Evolutionary conservation across 2,888 invertebrate genomes (phyloP).

Genomic region (Limenitis camilla): DNA sequence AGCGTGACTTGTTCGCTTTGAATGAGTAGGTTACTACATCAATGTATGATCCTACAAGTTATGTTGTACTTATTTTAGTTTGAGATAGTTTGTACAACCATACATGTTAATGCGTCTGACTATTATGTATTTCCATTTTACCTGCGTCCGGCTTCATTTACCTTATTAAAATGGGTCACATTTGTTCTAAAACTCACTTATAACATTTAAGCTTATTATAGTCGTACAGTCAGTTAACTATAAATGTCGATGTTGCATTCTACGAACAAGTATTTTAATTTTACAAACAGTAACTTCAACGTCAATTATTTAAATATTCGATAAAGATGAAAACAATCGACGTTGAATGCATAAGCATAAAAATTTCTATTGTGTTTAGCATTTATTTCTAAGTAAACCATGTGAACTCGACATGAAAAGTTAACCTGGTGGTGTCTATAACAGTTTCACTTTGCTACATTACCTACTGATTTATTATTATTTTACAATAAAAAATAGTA

Average conservation of each 20-base stretch:
- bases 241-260: no score
- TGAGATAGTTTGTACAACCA: not conserved
- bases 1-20: not conserved
- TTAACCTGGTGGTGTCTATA: constrained; percentile 4
- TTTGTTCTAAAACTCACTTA: not conserved
- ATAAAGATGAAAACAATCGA: no score
- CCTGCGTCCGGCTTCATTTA: constrained; percentile 1
- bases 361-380: constrained; percentile 31
- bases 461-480: no score
- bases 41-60: not conserved
- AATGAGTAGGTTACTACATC: not conserved
- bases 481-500: not conserved
- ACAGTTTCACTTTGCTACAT: constrained; percentile 10
- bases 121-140: constrained; percentile 2
- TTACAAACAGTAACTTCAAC: no score
- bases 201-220: not conserved
- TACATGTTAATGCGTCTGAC: not conserved
- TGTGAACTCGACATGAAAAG: constrained; percentile 18
- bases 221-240: not conserved
- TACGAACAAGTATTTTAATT: no score
- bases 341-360: no score
- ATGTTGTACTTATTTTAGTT: not conserved
- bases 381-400: no score
- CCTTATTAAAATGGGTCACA: not conserved
- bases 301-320: no score